Evolutionary conservation across 2,797 vertebrate genomes (phyloP), one percentile per base, ranked within the genome.

Genomic region (Hydrocynus forskahlii): DNA sequence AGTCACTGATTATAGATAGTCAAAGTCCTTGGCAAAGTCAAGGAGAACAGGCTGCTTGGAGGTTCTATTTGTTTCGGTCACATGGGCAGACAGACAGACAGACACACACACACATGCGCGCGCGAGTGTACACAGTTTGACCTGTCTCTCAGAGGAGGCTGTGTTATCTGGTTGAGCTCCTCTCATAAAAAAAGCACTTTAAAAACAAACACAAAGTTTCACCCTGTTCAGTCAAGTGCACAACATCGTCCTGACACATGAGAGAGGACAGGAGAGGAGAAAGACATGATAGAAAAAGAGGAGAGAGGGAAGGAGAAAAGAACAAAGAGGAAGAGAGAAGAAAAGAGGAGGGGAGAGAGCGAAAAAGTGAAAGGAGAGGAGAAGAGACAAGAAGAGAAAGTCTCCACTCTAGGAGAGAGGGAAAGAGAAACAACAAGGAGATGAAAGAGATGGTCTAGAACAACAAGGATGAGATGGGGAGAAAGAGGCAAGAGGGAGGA

Each of bases 201-300:
- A 25, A 62, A 67, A 67, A 67, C 63, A 66, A 40, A 66, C 66
- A 68, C 67, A 69, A 23, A 25, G 45, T 25, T 70, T 52, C 5
- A 29, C 13, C 45, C 45, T 70, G 68, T 7, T 52, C 45, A 50
- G 45, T 19, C 21, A 70, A 29, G 68, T 13, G 23, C 68, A 70
- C 45, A 7, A 16, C 43, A 50, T 66, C 63, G 8, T 70, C 43
- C 68, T 70, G 68, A 50, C 43, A 70, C 43, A 48, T 10, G 6
- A 70, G 21, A 66, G 63, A 16, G 23, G 21, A 62, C 48, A 25
- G 10, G 52, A 59, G 66, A 29, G 69, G 23, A 68, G 35, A 71
- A 12, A 23, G 50, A 19, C 5, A 60, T 60, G 72, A 50, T 52
- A 23, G 25, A 80, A 14, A 29, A 5, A 68, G 7, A 14, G 76